Evolutionary conservation across 2,888 invertebrate species (phyloP), one percentile per base, ranked within the genome.

Genomic region (Noctuana brunneofusca): DNA sequence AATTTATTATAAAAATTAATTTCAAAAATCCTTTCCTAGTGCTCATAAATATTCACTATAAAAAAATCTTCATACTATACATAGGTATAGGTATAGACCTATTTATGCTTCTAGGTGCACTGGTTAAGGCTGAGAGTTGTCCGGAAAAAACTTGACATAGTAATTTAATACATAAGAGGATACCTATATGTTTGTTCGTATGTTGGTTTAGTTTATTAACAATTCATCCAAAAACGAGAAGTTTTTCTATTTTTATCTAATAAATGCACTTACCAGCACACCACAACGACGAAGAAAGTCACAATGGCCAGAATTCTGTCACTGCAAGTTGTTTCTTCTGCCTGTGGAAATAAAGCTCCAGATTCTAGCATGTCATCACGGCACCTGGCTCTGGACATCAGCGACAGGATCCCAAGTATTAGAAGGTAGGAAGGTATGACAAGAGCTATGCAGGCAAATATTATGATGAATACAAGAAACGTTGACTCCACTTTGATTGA

Each of bases 401-500:
- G 89, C 64, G 93, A 92, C 69, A 95, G 83, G 62, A 95, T 92
- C 59, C 92, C 93, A 69, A 89, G 71, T 65, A 91, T 83, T 55
- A 92, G 72, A 4, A 92, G 81, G 65, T 92, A 90, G 58, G 93
- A 87, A 54, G 96, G 93, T 72, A 95, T 93, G 64, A 95, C 90
- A 69, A 95, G 86, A 30, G 95, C 93, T 68, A 95, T 86, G 73
- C 94, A 89, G 55, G 93, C 89, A 70, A 94, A 94, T 50, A 94
- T 80, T 66, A 93, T 92, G 75, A 95, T 91, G 71, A 94, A 87
- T 14, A 91, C 92, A 65, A 96, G 88, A 78, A 95, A 95, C 43
- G 94, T 94, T 12, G 94, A 94, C 79, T 96, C 95, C 75, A 95
- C 91, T 85, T 94, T 94, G 73, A 95, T 90, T 54, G 95, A 93